Evolutionary conservation across 2,113 vertebrate species (phyloP).

Genomic region (Rostratula benghalensis): DNA sequence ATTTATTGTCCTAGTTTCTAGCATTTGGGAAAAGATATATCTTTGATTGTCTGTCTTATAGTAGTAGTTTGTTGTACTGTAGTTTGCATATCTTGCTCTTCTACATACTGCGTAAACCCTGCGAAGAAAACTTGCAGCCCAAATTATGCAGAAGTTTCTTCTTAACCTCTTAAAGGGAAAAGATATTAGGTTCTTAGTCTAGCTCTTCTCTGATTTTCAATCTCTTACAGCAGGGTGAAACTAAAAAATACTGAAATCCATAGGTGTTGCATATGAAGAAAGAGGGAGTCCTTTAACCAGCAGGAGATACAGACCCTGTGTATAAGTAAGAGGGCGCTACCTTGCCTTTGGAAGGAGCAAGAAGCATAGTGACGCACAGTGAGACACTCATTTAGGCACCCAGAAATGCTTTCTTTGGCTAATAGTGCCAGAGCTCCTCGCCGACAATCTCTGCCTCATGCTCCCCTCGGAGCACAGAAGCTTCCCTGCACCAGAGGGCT

Average conservation of each 20-base stretch:
- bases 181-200: background rate
- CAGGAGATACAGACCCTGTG: background rate
- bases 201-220: background rate
- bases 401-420: background rate
- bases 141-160: background rate
- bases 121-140: background rate
- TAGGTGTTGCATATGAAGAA: background rate
- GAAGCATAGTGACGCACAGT: too few species aligned
- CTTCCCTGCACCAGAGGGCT: background rate
- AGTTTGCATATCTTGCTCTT: background rate
- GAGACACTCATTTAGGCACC: background rate
- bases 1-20: background rate
- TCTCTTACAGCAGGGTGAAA: background rate
- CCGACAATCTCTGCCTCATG: rapidly evolving
- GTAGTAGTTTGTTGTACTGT: background rate
- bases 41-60: background rate
- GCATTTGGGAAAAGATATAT: background rate
- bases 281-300: background rate
- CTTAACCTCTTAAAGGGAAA: background rate
- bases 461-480: background rate
- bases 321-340: background rate
- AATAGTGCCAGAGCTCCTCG: rapidly evolving
- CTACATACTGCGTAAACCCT: background rate
- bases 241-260: background rate
- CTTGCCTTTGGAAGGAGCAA: background rate